A percentile compares a stretch with the other conserved stretches of the same genome.
phyloP scores from a whole-genome alignment of 2,888 invertebrate genomes.

The Epinotia demarniana region DNA sequence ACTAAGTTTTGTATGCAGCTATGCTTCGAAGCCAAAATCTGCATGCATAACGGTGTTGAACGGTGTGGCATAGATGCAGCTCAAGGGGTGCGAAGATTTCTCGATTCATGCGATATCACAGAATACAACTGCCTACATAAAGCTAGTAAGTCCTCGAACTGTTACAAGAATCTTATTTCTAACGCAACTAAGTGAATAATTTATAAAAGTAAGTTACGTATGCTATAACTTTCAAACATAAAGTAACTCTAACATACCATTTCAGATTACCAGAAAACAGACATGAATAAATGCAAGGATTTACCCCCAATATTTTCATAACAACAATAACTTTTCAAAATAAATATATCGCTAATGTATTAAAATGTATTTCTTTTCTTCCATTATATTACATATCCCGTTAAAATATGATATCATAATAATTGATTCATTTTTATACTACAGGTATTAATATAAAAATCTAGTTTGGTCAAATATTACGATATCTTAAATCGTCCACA shows the following conservation, averaged over 20 bases:
- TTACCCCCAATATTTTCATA: slow-evolving; percentile 48
- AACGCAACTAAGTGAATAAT: not conserved
- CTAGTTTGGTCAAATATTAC: too few relatives aligned
- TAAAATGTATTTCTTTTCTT: slow-evolving; percentile 4
- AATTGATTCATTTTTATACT: too few relatives aligned
- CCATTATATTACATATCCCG: not conserved
- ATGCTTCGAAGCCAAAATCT: slow-evolving; percentile 70
- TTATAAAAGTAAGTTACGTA: too few relatives aligned
- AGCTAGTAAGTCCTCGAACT: slow-evolving; percentile 54
- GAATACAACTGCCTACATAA: slow-evolving; percentile 70
- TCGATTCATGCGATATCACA: slow-evolving; percentile 71
- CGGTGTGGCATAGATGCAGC: slow-evolving; percentile 62
- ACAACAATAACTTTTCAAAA: not conserved
- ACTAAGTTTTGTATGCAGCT: slow-evolving; percentile 54
- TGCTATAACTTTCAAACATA: not conserved
- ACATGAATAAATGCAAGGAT: slow-evolving; percentile 50
- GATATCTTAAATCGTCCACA: too few relatives aligned
- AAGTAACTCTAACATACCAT: slow-evolving; percentile 40
- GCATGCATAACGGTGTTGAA: slow-evolving; percentile 64
- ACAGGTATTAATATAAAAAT: too few relatives aligned
- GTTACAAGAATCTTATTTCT: not conserved
- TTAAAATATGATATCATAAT: not conserved
- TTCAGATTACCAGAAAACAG: slow-evolving; percentile 57
- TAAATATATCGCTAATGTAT: not conserved
- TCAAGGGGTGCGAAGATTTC: slow-evolving; percentile 60